Percentiles rank a stretch among this genome's conserved stretches.
These are phyloP conservation scores for Drosophila pseudotalamancana DNA, from an alignment of 2,888 invertebrate species.

Conservation along the genomic window DNA sequence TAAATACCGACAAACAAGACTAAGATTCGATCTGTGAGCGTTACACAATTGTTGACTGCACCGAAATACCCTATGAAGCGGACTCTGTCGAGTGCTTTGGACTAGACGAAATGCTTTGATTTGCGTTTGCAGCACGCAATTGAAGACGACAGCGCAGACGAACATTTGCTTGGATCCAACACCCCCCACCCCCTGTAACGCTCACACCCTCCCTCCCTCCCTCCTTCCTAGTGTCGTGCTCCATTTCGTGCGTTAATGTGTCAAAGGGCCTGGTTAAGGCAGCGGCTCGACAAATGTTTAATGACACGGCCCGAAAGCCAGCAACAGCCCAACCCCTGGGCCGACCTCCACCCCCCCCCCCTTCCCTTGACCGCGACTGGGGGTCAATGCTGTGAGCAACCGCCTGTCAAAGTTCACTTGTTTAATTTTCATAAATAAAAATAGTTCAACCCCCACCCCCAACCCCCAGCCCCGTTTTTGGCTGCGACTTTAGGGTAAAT, in stretches of 20 bases:
- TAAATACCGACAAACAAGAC: no score
- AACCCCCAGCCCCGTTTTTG: background rate
- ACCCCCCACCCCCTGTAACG: fast-evolving
- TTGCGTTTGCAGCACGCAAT: conserved; percentile 40
- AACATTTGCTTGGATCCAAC: background rate
- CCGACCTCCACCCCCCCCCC: background rate
- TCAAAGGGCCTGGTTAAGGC: conserved; percentile 45
- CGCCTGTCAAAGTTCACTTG: conserved; percentile 76
- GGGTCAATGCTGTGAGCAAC: conserved; percentile 56
- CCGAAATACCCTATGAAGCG: background rate
- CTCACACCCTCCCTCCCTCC: background rate
- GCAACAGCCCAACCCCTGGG: background rate
- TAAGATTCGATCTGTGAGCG: no score
- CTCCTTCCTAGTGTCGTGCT: conserved; percentile 26
- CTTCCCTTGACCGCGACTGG: background rate
- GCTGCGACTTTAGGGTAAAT: conserved; percentile 60
- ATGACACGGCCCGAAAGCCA: conserved; percentile 56
- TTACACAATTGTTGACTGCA: background rate
- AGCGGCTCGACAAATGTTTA: conserved; percentile 64
- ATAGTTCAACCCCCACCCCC: background rate
- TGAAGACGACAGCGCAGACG: conserved; percentile 34
- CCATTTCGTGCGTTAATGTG: conserved; percentile 72
- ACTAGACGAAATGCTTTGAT: conserved; percentile 52
- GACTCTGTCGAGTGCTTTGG: background rate
- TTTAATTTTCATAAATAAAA: conserved; percentile 75